Evolutionary conservation across 2,797 vertebrate species (phyloP), one percentile per base, ranked within the genome.

Genomic region (Pantherophis vulpinus): DNA sequence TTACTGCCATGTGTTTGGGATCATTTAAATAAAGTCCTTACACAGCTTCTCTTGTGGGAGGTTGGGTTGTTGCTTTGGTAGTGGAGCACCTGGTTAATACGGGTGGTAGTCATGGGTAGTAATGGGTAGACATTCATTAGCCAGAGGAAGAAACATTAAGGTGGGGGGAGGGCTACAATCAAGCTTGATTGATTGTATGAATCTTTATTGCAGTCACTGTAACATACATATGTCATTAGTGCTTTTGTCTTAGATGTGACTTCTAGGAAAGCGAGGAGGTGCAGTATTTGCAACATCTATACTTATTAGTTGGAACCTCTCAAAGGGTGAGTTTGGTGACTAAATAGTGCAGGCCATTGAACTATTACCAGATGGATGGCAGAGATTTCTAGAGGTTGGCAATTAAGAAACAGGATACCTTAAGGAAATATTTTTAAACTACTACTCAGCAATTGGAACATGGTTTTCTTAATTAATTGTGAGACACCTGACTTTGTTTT

Each of bases 391-490:
- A 16, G 47, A 70, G 3, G 0, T 0, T 90, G 29, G 13, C 54
- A 37, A 0, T 83, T 89, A 42, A 59, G 61, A 9, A 58, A 93
- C 63, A 87, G 27, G 18, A 93, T 20, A 1, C 87, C 14, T 91
- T 60, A 91, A 93, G 16, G 29, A 94, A 93, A 86, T 23, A 47
- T 88, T 47, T 5, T 93, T 89, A 23, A 92, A 9, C 54, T 95
- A 54, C 0, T 16, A 12, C 89, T 59, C 13, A 42, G 51, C 86
- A 54, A n/a, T 79, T 91, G 74, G 74, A 95, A 93, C 86, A 0
- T 1, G 6, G 10, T 86, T 23, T 58, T 42, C 54, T 56, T 56
- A 59, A 18, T 54, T 87, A 37, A 32, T 51, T 42, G 13, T 70
- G 47, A 23, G 20, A 61, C 13, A 55, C 47, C 7, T 42, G 29